A percentile compares a stretch with the other conserved stretches of the same genome.
Conservation (phyloP, 1,140 invertebrate species). For the Lanistes nyassanus region DNA sequence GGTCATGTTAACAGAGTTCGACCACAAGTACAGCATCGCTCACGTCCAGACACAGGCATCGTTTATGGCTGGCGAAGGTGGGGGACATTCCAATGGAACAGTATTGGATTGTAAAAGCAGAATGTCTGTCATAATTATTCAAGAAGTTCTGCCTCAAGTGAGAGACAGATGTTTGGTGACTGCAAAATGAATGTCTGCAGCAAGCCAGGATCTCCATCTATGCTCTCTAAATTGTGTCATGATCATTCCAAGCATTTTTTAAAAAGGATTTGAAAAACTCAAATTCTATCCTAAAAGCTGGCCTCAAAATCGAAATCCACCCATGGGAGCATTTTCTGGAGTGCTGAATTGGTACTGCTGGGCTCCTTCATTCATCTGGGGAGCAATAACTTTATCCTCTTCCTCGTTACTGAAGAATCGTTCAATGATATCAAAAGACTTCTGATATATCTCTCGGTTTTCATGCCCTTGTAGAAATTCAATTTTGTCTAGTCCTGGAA, state of each 20-base stretch:
- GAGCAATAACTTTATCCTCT: slow-evolving; percentile 80
- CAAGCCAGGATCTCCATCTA: neutral
- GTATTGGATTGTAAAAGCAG: neutral
- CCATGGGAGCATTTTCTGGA: slow-evolving; percentile 54
- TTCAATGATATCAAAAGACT: slow-evolving; percentile 98
- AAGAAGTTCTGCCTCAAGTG: neutral
- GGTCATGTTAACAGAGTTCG: too few species aligned
- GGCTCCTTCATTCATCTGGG: slow-evolving; percentile 79
- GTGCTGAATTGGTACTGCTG: slow-evolving; percentile 73
- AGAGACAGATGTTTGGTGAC: neutral
- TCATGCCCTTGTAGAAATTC: slow-evolving; percentile 95
- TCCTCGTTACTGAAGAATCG: slow-evolving; percentile 93
- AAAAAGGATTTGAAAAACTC: neutral
- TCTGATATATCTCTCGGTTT: slow-evolving; percentile 97
- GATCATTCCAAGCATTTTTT: neutral
- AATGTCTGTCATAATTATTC: neutral
- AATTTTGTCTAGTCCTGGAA: slow-evolving; percentile 89
- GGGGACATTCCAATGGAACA: too few species aligned
- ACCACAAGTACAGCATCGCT: too few species aligned
- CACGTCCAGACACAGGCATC: too few species aligned
- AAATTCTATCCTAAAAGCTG: neutral
- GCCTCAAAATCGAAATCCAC: slow-evolving; percentile 60
- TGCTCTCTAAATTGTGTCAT: neutral
- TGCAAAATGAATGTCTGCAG: neutral
- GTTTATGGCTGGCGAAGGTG: too few species aligned